phyloP scores from a whole-genome alignment of 2,888 invertebrate genomes.

The Chorisops tibialis region DNA sequence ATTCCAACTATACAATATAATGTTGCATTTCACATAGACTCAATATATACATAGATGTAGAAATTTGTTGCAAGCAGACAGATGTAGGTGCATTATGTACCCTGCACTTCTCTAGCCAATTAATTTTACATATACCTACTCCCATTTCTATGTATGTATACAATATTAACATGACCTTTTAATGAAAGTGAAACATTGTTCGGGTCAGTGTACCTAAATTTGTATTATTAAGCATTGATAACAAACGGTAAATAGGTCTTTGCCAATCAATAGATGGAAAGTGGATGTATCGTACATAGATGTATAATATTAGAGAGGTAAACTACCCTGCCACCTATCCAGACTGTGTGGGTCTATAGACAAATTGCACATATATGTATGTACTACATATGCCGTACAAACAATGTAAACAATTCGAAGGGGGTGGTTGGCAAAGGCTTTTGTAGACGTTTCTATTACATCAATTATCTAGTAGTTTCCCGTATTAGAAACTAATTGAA shows the following conservation, averaged over 20 bases:
- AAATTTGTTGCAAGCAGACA: no score
- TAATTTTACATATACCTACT: neutral
- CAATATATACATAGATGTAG: no score
- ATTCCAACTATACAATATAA: no score
- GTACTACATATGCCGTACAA: no score
- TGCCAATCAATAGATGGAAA: conserved; percentile 28
- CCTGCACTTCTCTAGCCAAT: conserved; percentile 10
- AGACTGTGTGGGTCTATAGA: neutral
- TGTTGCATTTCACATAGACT: no score
- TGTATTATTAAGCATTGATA: conserved; percentile 31
- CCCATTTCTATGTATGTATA: neutral
- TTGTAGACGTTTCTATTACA: no score
- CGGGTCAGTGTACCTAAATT: conserved; percentile 31
- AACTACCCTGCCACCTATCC: neutral
- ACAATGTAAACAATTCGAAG: no score
- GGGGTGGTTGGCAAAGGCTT: no score
- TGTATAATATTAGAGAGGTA: no score
- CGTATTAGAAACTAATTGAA: no score
- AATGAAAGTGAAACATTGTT: conserved; percentile 32
- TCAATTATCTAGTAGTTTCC: no score
- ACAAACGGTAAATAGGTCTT: conserved; percentile 28
- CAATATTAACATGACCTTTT: conserved; percentile 24
- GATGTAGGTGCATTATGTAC: conserved; percentile 1
- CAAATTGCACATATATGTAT: neutral
- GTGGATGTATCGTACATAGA: neutral